Base-by-base conservation (phyloP, 92 coral and sea anemone genomes). In the Heteractis magnifica region DNA sequence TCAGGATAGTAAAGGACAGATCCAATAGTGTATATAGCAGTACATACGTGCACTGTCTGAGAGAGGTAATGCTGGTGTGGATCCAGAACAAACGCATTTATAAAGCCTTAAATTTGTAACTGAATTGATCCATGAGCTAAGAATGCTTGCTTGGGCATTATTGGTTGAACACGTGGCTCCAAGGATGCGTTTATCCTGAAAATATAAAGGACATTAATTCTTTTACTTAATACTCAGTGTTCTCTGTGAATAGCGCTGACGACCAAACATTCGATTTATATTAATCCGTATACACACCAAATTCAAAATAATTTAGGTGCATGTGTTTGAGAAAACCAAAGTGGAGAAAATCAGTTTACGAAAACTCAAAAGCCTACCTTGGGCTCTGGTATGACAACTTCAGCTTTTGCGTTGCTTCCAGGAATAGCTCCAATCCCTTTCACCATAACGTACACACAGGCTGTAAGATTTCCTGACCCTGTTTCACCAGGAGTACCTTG, bases 161-260 rank as follows among this genome's bases (percentile, higher is more conserved):
- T 84, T 80, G 21, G 93, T 87, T 52, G 95, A 92, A 81, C 95
- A 92, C 68, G 89, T 81, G 52, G 86, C 92, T 34, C 91, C 90
- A 16, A 92, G 20, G 60, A 92, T 70, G 52, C 83, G 87, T 75
- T 77, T 56, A 70, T 83, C 86, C 93, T 90, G 83, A 21, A 82
- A 58, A 68, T 41, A 21, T 15, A 81, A 52, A 44, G 64, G 19
- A 23, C 6, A 8, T 4, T 8, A 19, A 10, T 23, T 8, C 1
- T 53, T 8, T 53, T 53, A 12, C 13, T 8, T 53, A 53, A 8
- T 53, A 8, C 58, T 53, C 58, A 34, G 44, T 34, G 3, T 34
- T 0, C 44, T 34, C 44, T 34, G 44, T 34, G 44, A 34, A 34
- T 34, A 34, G 44, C 44, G 3, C 44, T 34, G 44, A 34, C 44